A percentile compares a stretch with the other conserved stretches of the same genome.
These are phyloP conservation scores for Archips xylosteana DNA, from an alignment of 2,888 invertebrate genomes.

Conservation along the genomic window DNA sequence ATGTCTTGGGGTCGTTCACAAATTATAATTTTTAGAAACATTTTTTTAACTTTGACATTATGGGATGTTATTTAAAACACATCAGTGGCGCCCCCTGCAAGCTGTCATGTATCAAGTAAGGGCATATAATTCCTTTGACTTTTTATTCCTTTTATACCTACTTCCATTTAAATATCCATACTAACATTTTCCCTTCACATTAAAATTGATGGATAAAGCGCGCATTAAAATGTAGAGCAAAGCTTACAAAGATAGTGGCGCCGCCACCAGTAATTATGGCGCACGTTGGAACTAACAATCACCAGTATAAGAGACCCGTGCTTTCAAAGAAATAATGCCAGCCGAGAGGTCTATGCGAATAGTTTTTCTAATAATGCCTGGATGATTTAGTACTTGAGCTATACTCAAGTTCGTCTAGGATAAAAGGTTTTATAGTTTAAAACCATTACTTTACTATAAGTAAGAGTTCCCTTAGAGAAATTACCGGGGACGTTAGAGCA, in stretches of 20 bases:
- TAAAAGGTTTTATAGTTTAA: constrained; percentile 65
- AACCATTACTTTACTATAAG: constrained; percentile 48
- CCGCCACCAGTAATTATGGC: constrained; percentile 56
- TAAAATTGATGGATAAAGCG: constrained; percentile 7
- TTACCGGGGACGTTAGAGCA: constrained; percentile 8
- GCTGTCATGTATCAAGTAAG: neutral
- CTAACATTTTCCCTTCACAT: neutral
- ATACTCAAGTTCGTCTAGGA: constrained; percentile 50
- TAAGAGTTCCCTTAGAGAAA: constrained; percentile 26
- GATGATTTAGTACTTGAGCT: constrained; percentile 60
- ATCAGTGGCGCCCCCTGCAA: neutral
- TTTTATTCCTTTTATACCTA: neutral
- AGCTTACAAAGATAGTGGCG: constrained; percentile 53
- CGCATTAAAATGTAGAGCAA: constrained; percentile 62
- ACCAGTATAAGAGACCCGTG: constrained; percentile 46
- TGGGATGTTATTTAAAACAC: neutral
- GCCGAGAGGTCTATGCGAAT: constrained; percentile 45
- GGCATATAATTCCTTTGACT: neutral
- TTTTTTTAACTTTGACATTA: no score
- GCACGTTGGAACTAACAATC: constrained; percentile 52
- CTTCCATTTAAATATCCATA: neutral
- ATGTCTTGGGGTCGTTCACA: no score
- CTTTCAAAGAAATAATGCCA: constrained; percentile 21
- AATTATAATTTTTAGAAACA: no score
- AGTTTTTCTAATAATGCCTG: constrained; percentile 48